Base-by-base conservation (phyloP, 1,140 invertebrate species). In the Solen grandis region DNA sequence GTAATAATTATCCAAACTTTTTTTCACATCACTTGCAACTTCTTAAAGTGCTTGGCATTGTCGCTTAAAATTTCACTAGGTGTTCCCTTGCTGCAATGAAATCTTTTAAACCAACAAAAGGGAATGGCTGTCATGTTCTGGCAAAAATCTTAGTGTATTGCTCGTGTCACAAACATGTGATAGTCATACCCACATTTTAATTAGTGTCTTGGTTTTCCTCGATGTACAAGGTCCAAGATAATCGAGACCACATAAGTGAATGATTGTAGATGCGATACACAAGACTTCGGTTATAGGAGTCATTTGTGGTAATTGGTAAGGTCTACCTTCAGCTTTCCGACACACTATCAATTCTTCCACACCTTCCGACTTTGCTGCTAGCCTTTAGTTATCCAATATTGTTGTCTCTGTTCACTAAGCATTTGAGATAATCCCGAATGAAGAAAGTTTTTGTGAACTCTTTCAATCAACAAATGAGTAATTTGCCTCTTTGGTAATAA, bases 91-190 rank as follows among this genome's bases (percentile, higher is more conserved):
- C 38, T 69, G 66, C 0, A 41, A 41, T 27, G 33, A 69, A 69
- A 2, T 46, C 8, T 25, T 46, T 41, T n/a, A n/a, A n/a, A n/a
- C n/a, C n/a, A n/a, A n/a, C n/a, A n/a, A n/a, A n/a, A n/a, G n/a
- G 16, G 52, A 50, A n/a, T 22, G 22, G 36, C 52, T 13, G 66
- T 41, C 66, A 69, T 5, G 31, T 69, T 31, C 19, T 50, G 36
- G 3, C 46, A 38, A 27, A 69, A 27, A 50, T 69, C 66, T 16
- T 50, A 31, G 38, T 69, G 66, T 22, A 69, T 27, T 27, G 36
- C 41, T 27, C 66, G 33, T 41, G 66, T 69, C 22, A 41, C 22
- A 50, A 38, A 50, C 66, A 69, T 25, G 41, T 69, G 66, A 69
- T 19, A 69, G n/a, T 25, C 33, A 35, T 41, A 35, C 41, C 66